phyloP scores from a whole-genome alignment of 2,888 invertebrate species.

The Hydrotaea diabolus region DNA sequence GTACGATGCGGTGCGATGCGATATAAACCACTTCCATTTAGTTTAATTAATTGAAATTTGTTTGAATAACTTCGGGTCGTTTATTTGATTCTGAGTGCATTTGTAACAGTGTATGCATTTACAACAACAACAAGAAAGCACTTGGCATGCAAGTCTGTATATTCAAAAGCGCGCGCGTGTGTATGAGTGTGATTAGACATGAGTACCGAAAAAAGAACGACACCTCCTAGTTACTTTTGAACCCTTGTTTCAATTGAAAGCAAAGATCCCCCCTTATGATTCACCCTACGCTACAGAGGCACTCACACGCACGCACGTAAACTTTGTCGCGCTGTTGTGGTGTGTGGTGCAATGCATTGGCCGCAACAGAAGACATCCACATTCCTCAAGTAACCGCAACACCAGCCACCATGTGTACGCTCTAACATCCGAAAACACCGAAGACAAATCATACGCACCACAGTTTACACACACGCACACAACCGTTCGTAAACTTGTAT shows the following conservation, averaged over 20 bases:
- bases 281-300: too few species aligned
- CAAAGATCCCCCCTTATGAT: slow-evolving; percentile 1
- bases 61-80: slow-evolving; percentile 68
- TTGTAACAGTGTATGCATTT: slow-evolving; percentile 22
- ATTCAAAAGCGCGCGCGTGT: not conserved
- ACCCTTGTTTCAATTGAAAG: slow-evolving; percentile 44
- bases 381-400: slow-evolving; percentile 59
- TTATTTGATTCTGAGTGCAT: slow-evolving; percentile 57
- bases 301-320: too few species aligned
- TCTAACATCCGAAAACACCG: slow-evolving; percentile 43
- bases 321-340: slow-evolving; percentile 4
- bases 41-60: slow-evolving; percentile 71
- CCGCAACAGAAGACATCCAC: slow-evolving; percentile 47
- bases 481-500: too few species aligned
- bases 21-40: slow-evolving; percentile 67
- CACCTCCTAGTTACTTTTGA: slow-evolving; percentile 42
- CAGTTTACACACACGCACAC: too few species aligned
- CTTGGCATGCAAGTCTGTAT: not conserved
- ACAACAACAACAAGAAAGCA: not conserved
- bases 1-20: slow-evolving; percentile 16
- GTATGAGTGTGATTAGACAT: slow-evolving; percentile 27
- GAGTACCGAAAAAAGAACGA: slow-evolving; percentile 21
- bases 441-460: slow-evolving; percentile 50
- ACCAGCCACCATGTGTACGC: slow-evolving; percentile 40
- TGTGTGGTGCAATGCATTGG: slow-evolving; percentile 20